phyloP scores from a whole-genome alignment of 2,888 invertebrate genomes.

The Lottia gigantea region DNA sequence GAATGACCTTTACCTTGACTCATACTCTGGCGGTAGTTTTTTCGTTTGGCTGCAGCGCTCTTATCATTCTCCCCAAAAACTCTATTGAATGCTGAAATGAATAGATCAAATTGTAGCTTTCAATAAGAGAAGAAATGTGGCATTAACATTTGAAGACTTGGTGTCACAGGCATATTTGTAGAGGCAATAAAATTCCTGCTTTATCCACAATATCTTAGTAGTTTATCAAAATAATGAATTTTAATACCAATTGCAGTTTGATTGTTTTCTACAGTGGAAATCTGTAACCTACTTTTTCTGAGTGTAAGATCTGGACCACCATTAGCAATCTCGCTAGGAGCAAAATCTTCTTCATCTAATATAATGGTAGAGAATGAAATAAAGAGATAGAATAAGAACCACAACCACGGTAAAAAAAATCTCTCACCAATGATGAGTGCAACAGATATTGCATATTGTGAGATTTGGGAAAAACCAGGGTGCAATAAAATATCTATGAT shows the following conservation, averaged over 20 bases:
- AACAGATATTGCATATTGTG: too few relatives aligned
- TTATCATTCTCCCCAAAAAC: slow-evolving; percentile 84
- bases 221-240: not conserved
- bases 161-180: not conserved
- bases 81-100: slow-evolving; percentile 78
- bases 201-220: too few relatives aligned
- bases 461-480: too few relatives aligned
- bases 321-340: slow-evolving; percentile 48
- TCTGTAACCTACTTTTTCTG: slow-evolving; percentile 46
- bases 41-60: slow-evolving; percentile 42
- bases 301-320: slow-evolving; percentile 49
- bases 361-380: slow-evolving; percentile 25
- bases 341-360: slow-evolving; percentile 57
- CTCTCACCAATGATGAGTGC: too few relatives aligned
- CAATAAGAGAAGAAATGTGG: not conserved
- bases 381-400: slow-evolving; percentile 12
- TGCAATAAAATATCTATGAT: too few relatives aligned
- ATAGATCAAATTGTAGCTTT: not conserved
- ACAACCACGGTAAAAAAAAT: too few relatives aligned
- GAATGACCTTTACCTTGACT: slow-evolving; percentile 51
- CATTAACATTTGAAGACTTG: not conserved
- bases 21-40: slow-evolving; percentile 47
- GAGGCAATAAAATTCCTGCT: not conserved
- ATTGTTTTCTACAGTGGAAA: too few relatives aligned
- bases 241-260: not conserved